Base-by-base conservation (phyloP, 2,888 invertebrate species). In the Scrobipalpa atriplicella region DNA sequence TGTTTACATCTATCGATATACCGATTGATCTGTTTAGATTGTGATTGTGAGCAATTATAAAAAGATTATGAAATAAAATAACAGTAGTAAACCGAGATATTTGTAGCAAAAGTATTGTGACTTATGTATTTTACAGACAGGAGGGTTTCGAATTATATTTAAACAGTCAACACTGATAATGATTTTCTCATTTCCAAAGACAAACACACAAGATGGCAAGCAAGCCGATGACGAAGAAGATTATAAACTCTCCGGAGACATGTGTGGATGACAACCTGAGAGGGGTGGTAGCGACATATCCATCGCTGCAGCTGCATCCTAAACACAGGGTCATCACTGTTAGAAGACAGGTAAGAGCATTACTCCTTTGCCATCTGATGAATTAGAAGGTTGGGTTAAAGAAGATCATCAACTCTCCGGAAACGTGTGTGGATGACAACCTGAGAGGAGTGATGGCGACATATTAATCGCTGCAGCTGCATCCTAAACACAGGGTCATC, bases 251-350 rank as follows among this genome's bases (percentile, higher is more conserved):
- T 0, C 83, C 88, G 0, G 91, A 93, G 72, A 81, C 84, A 0
- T 93, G 93, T 64, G 93, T 94, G 39, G 93, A 94, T 38, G 94
- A 94, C 71, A 93, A 93, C 76, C 80, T 95, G 8, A 86, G 92
- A 0, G 95, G 95, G 0, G 83, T 94, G 7, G 93, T 94, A 0
- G 87, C 92, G 6, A 79, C 92, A 0, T 93, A 93, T 76, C 91
- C 92, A 0, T 77, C 81, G 56, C 80, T 95, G 39, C 86, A 86
- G 19, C 79, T 94, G 29, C 90, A 95, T 69, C 89, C 93, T 0
- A 90, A 92, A 19, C 92, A 94, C 69, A 81, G 94, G 3, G 93
- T 94, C 16, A 78, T 94, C 71, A 90, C 95, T 1, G 75, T 88
- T 36, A 51, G 63, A 8, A 63, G 52, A 38, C 16, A 63, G 63